A percentile compares a stretch with the other conserved stretches of the same genome.
phyloP scores from a whole-genome alignment of 2,888 invertebrate species.

The Magallana nippona region DNA sequence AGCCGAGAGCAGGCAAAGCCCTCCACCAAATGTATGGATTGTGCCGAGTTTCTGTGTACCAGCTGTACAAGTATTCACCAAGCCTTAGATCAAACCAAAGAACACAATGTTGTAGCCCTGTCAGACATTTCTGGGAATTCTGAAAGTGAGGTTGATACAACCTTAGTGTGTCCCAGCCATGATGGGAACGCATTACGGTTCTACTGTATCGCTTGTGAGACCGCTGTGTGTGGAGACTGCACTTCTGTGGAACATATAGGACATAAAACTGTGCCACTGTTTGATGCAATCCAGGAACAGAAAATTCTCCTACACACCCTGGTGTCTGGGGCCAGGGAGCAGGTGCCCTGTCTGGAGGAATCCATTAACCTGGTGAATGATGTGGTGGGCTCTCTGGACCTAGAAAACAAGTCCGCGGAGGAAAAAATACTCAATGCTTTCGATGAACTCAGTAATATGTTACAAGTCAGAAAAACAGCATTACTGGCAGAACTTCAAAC shows the following conservation, averaged over 20 bases:
- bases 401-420: conserved; percentile 68
- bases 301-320: conserved; percentile 71
- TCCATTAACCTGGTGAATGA: conserved; percentile 75
- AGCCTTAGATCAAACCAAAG: conserved; percentile 62
- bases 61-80: conserved; percentile 71
- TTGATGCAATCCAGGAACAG: conserved; percentile 81
- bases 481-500: conserved; percentile 77
- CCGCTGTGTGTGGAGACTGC: conserved; percentile 81
- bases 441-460: conserved; percentile 73
- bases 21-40: conserved; percentile 75
- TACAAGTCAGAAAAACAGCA: conserved; percentile 75
- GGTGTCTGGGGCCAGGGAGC: conserved; percentile 75
- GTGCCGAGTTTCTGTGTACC: conserved; percentile 76
- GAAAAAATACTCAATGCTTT: conserved; percentile 76
- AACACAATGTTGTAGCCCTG: conserved; percentile 70
- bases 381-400: conserved; percentile 68
- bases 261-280: conserved; percentile 79
- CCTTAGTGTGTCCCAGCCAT: conserved; percentile 78
- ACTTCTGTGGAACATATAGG: conserved; percentile 81
- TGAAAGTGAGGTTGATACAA: conserved; percentile 63
- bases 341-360: conserved; percentile 76
- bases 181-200: conserved; percentile 77
- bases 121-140: conserved; percentile 70
- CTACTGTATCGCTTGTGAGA: conserved; percentile 82
- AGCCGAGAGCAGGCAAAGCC: conserved; percentile 66